Percentiles rank a stretch among this genome's conserved stretches.
phyloP scores from a whole-genome alignment of 2,113 vertebrate species.

The Mustela nigripes region DNA sequence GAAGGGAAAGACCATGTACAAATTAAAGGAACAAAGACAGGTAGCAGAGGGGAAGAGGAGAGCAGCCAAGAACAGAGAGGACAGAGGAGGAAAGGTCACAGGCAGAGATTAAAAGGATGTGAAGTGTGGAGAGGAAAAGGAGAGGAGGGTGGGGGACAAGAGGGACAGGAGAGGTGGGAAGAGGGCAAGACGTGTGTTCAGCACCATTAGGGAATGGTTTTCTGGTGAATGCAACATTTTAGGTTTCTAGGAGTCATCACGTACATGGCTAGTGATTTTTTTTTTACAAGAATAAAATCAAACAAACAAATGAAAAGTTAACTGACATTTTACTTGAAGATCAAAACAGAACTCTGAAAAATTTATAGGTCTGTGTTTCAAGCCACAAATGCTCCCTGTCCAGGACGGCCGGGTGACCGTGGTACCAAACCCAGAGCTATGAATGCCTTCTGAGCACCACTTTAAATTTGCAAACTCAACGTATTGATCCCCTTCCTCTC shows the following conservation, averaged over 20 bases:
- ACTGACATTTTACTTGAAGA: constrained; percentile 4
- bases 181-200: background rate
- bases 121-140: background rate
- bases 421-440: background rate
- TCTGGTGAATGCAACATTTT: background rate
- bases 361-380: background rate
- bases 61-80: background rate
- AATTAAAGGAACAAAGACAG: background rate
- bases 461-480: background rate
- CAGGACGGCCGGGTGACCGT: background rate
- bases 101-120: background rate
- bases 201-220: background rate
- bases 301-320: constrained; percentile 9
- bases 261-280: background rate
- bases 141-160: background rate
- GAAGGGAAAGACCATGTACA: background rate
- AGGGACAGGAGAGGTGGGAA: background rate
- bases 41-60: background rate
- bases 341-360: background rate
- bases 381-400: background rate
- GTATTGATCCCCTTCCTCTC: background rate
- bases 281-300: background rate
- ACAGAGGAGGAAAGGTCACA: background rate
- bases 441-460: background rate
- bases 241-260: background rate